A percentile compares a stretch with the other conserved stretches of the same genome.
Evolutionary conservation across 1,140 invertebrate genomes (phyloP).

Genomic region (Heliothis virescens): DNA sequence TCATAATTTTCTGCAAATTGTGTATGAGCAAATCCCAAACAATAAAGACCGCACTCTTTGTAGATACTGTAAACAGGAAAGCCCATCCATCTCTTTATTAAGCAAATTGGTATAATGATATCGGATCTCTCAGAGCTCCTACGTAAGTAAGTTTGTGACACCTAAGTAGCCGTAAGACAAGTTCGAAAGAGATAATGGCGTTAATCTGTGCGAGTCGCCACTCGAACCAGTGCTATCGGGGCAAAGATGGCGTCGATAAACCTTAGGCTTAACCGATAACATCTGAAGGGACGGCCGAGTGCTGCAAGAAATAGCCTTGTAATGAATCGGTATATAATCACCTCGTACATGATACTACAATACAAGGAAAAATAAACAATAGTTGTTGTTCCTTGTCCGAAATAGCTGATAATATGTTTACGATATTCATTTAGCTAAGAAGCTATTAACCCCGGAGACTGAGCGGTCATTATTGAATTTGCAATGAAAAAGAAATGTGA

Average conservation of each 20-base stretch:
- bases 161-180: conserved; percentile 60
- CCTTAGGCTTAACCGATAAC: conserved; percentile 60
- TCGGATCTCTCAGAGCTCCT: conserved; percentile 29
- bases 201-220: conserved; percentile 65
- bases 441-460: too few species aligned
- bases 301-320: conserved; percentile 46
- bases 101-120: conserved; percentile 32
- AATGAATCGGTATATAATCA: conserved; percentile 44
- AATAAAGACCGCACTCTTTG: too few species aligned
- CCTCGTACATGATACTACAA: not conserved
- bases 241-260: conserved; percentile 65
- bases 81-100: not conserved
- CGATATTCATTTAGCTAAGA: too few species aligned
- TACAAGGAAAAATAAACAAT: not conserved
- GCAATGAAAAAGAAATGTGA: too few species aligned
- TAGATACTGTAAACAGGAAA: too few species aligned
- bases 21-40: too few species aligned
- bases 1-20: too few species aligned
- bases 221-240: conserved; percentile 58
- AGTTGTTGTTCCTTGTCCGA: not conserved
- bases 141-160: conserved; percentile 60
- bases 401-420: too few species aligned
- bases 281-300: conserved; percentile 50
- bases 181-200: conserved; percentile 65
- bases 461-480: too few species aligned